A percentile compares a stretch with the other conserved stretches of the same genome.
Evolutionary conservation across 2,888 invertebrate species (phyloP).

Genomic region (Thymelicus lineola): DNA sequence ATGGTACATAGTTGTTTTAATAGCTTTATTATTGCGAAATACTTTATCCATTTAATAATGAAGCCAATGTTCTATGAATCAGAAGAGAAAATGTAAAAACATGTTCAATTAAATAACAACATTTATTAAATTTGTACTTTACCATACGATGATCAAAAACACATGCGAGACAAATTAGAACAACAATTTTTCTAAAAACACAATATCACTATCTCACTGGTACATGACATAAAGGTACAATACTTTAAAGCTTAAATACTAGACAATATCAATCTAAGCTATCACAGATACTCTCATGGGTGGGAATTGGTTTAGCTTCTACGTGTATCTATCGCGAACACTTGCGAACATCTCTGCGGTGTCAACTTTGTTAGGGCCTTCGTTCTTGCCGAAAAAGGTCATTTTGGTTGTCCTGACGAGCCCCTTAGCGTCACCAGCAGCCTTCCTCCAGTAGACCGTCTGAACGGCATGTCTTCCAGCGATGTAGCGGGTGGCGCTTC

Average conservation of each 20-base stretch:
- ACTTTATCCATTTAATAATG: no score
- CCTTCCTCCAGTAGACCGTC: slow-evolving; percentile 90
- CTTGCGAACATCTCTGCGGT: slow-evolving; percentile 77
- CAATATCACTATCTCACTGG: slow-evolving; percentile 34
- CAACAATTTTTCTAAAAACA: background rate
- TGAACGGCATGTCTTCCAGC: slow-evolving; percentile 90
- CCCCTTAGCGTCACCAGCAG: slow-evolving; percentile 74
- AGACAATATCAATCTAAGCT: slow-evolving; percentile 31
- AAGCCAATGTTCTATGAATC: no score
- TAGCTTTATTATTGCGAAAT: no score
- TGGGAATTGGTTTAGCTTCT: slow-evolving; percentile 1
- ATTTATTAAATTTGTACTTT: slow-evolving; percentile 39
- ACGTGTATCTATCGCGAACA: slow-evolving; percentile 70
- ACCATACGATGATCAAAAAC: slow-evolving; percentile 13
- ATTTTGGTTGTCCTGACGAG: slow-evolving; percentile 84
- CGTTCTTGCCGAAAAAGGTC: slow-evolving; percentile 84
- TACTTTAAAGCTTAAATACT: slow-evolving; percentile 30
- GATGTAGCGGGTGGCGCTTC: slow-evolving; percentile 89
- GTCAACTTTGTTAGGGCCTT: slow-evolving; percentile 72
- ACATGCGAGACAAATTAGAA: background rate
- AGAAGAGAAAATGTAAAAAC: background rate
- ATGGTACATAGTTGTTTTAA: no score
- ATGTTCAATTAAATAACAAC: slow-evolving; percentile 24
- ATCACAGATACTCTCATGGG: slow-evolving; percentile 44
- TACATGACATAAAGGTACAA: slow-evolving; percentile 13